phyloP scores from a whole-genome alignment of 2,113 vertebrate genomes.

The Antennarius striatus region DNA sequence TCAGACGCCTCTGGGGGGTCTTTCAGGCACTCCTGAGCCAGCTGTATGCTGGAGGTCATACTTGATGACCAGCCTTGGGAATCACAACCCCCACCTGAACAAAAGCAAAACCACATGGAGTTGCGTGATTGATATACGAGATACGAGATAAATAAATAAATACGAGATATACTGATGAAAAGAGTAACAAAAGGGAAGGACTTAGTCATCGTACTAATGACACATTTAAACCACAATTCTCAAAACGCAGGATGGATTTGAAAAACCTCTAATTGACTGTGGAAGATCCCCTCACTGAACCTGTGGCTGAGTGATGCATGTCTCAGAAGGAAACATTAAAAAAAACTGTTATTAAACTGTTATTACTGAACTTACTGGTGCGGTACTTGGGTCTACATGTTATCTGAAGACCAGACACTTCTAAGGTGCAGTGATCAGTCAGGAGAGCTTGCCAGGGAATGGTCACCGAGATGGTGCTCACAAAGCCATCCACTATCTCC shows the following conservation, averaged over 20 bases:
- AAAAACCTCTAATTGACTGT: background rate
- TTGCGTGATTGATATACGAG: background rate
- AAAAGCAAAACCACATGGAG: slow-evolving; percentile 12
- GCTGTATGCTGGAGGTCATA: slow-evolving; percentile 93
- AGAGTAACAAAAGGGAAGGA: background rate
- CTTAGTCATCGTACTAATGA: background rate
- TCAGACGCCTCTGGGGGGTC: slow-evolving; percentile 87
- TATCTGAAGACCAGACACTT: slow-evolving; percentile 88
- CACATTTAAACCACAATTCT: too few relatives aligned
- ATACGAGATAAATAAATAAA: too few relatives aligned
- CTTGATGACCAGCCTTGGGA: slow-evolving; percentile 89
- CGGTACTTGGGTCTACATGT: slow-evolving; percentile 87
- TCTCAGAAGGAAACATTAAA: background rate
- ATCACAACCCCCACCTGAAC: slow-evolving; percentile 79
- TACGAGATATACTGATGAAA: too few relatives aligned
- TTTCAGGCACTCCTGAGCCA: slow-evolving; percentile 92
- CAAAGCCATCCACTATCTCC: slow-evolving; percentile 90
- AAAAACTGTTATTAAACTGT: background rate
- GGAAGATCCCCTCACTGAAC: background rate
- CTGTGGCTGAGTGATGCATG: fast-evolving
- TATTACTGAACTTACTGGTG: slow-evolving; percentile 79
- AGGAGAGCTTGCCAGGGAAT: slow-evolving; percentile 92
- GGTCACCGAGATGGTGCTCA: slow-evolving; percentile 85
- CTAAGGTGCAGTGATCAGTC: slow-evolving; percentile 90
- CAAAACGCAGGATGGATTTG: background rate